Percentiles rank a stretch among this genome's conserved stretches.
Evolutionary conservation across 2,888 invertebrate species (phyloP).

Genomic region (Dynastes grantii): DNA sequence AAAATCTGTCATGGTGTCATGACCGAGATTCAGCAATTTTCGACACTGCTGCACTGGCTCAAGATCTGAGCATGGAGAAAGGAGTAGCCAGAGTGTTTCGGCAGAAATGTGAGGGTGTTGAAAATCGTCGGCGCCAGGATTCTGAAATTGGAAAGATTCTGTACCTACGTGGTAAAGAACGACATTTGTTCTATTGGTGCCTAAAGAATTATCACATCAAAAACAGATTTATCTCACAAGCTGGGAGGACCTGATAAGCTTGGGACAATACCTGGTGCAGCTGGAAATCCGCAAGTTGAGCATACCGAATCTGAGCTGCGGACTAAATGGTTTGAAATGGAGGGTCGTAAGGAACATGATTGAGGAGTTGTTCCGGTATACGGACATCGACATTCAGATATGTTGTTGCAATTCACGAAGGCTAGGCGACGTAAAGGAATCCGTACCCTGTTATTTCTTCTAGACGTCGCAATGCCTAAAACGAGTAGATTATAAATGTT

Average conservation of each 20-base stretch:
- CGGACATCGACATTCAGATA: too few species aligned
- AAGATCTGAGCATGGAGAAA: neutral
- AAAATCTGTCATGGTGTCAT: conserved; percentile 15
- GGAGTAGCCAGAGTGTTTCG: neutral
- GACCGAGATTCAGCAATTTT: neutral
- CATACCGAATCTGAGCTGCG: too few species aligned
- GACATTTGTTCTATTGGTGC: neutral
- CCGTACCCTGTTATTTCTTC: too few species aligned
- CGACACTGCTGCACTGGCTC: neutral
- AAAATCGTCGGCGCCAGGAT: neutral
- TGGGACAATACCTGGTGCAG: neutral
- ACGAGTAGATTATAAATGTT: too few species aligned
- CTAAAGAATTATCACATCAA: neutral
- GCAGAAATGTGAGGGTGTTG: neutral
- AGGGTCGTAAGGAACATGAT: too few species aligned
- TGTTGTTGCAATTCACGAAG: too few species aligned
- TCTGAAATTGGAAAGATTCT: neutral
- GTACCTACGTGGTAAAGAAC: neutral
- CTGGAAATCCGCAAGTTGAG: neutral
- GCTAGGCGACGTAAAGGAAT: too few species aligned
- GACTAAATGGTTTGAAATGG: too few species aligned
- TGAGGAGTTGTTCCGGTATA: too few species aligned
- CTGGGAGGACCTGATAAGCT: neutral
- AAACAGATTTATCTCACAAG: neutral
- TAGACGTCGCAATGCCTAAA: too few species aligned